phyloP scores from a whole-genome alignment of 2,888 invertebrate species.

The Ommatoiulus sabulosus region DNA sequence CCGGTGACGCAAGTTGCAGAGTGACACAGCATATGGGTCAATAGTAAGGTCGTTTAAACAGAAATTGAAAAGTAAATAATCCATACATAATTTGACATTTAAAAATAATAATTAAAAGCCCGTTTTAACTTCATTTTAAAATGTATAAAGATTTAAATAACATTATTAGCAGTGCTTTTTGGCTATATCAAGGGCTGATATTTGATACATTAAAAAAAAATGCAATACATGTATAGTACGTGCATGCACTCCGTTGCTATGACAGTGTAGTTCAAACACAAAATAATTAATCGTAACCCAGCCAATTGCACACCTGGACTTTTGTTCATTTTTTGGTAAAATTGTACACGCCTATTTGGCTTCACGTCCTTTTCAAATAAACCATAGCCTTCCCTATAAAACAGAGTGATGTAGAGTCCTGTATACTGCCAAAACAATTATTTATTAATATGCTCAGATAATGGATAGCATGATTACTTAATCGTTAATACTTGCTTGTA shows the following conservation, averaged over 20 bases:
- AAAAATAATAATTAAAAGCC: neutral
- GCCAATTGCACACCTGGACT: constrained; percentile 13
- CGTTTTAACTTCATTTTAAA: neutral
- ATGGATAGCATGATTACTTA: neutral
- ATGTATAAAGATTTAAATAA: neutral
- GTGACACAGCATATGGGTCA: constrained; percentile 37
- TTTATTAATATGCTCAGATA: neutral
- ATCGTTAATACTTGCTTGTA: too few species aligned
- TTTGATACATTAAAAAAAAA: neutral
- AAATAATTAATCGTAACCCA: neutral
- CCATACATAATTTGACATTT: neutral
- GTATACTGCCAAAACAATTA: neutral
- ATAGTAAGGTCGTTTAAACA: neutral
- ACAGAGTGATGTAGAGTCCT: neutral
- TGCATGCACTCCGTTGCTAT: neutral
- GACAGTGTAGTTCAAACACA: neutral
- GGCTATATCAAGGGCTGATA: neutral
- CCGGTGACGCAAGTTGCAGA: neutral
- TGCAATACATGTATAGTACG: neutral
- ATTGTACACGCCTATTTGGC: neutral
- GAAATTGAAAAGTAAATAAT: too few species aligned
- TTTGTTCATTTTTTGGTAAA: neutral
- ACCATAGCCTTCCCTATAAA: neutral
- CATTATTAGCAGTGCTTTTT: neutral
- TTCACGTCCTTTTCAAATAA: neutral